phyloP scores from a whole-genome alignment of 2,113 vertebrate genomes.

The Amia ocellicauda region DNA sequence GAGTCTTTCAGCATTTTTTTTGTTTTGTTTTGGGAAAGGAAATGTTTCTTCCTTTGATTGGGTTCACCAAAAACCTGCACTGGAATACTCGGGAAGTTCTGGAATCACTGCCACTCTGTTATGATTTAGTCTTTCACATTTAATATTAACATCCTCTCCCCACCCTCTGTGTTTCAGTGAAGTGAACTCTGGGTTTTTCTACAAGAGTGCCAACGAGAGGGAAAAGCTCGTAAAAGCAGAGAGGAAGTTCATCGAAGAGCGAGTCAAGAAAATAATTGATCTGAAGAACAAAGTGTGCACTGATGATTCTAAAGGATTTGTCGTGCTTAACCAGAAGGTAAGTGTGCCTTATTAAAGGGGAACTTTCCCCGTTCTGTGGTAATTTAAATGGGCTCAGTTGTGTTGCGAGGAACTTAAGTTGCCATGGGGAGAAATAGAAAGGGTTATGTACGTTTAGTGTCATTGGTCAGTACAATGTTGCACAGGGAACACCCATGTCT shows the following conservation, averaged over 20 bases:
- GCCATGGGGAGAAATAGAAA: too few species aligned
- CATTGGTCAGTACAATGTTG: too few species aligned
- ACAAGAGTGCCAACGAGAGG: conserved; percentile 90
- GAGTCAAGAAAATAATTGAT: conserved; percentile 88
- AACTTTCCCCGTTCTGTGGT: neutral
- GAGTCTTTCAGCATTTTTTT: neutral
- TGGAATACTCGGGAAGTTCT: too few species aligned
- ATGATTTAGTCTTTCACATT: too few species aligned
- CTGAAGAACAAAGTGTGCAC: conserved; percentile 83
- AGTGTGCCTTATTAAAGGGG: neutral
- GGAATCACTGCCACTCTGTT: too few species aligned
- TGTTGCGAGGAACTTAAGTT: too few species aligned
- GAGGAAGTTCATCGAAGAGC: conserved; percentile 93
- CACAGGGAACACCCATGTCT: conserved; percentile 35
- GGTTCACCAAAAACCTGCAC: too few species aligned
- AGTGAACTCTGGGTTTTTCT: conserved; percentile 98
- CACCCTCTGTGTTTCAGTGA: conserved; percentile 60
- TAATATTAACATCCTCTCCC: too few species aligned
- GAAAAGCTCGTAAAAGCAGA: conserved; percentile 93
- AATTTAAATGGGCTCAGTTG: too few species aligned
- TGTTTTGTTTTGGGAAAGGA: neutral
- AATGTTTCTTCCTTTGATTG: neutral
- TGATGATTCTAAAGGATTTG: conserved; percentile 82
- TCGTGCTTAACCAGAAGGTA: conserved; percentile 98
- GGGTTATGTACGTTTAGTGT: too few species aligned